A percentile compares a stretch with the other conserved stretches of the same genome.
phyloP scores from a whole-genome alignment of 1,140 invertebrate genomes.

The Psilanteris sp. region DNA sequence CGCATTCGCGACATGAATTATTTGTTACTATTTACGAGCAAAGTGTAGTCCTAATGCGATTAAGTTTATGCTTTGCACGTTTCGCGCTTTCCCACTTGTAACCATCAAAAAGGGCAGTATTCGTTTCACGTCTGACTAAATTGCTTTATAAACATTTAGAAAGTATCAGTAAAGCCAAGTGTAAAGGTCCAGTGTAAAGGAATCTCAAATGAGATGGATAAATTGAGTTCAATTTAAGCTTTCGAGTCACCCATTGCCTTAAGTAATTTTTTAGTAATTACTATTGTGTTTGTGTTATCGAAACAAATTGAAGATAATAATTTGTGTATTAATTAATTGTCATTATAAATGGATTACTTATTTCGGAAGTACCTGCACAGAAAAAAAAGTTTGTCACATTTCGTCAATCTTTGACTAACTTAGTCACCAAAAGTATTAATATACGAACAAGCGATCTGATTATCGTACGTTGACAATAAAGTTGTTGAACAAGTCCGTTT shows the following conservation, averaged over 20 bases:
- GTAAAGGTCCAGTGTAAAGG: slow-evolving; percentile 1
- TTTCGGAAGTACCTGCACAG: no score
- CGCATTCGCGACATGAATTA: slow-evolving; percentile 43
- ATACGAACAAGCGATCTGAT: no score
- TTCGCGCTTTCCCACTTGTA: slow-evolving; percentile 25
- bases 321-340: no score
- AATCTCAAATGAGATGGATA: slow-evolving; percentile 19
- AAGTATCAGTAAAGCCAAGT: slow-evolving; percentile 34
- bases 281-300: background rate
- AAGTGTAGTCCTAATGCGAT: slow-evolving; percentile 51
- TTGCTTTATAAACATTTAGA: slow-evolving; percentile 60
- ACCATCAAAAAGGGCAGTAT: slow-evolving; percentile 8
- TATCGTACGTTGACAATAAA: no score
- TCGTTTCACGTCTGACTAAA: slow-evolving; percentile 49
- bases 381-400: no score
- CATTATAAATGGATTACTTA: no score
- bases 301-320: no score
- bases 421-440: no score
- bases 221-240: slow-evolving; percentile 29
- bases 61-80: slow-evolving; percentile 59
- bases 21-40: slow-evolving; percentile 52
- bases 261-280: slow-evolving; percentile 8
- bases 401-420: no score
- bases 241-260: slow-evolving; percentile 6
- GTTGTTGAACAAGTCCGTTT: no score